Percentiles rank a stretch among this genome's conserved stretches.
Conservation (phyloP, 35 echinoderm and acorn worm genomes). For the Amphiura filiformis region DNA sequence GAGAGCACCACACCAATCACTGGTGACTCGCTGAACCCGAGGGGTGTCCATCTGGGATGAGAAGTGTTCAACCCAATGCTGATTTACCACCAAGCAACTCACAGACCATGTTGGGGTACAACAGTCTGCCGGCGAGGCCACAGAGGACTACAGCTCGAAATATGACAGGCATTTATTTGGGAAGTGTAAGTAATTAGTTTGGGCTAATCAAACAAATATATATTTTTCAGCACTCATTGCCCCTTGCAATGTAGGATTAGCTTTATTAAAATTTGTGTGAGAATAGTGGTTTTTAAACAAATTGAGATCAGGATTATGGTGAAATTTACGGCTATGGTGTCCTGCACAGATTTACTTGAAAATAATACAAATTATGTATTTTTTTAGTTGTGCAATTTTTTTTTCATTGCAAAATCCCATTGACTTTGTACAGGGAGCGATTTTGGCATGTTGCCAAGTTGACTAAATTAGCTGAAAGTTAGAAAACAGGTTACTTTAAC, state of each 20-base stretch:
- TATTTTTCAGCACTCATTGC: too few species aligned
- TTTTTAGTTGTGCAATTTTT: too few species aligned
- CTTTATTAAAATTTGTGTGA: background rate
- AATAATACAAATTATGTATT: too few species aligned
- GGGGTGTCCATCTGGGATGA: conserved; percentile 41
- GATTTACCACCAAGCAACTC: conserved; percentile 52
- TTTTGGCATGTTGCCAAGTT: too few species aligned
- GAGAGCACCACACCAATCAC: too few species aligned
- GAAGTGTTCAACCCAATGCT: conserved; percentile 56
- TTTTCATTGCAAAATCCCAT: too few species aligned
- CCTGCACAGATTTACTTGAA: too few species aligned
- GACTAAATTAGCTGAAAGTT: too few species aligned
- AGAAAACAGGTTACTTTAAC: too few species aligned
- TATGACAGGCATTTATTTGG: conserved; percentile 52
- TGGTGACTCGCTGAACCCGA: too few species aligned
- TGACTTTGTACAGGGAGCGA: too few species aligned
- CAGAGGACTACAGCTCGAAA: conserved; percentile 26
- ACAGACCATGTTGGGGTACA: conserved; percentile 57
- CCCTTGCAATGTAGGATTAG: background rate
- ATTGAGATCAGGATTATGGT: background rate
- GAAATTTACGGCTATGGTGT: too few species aligned
- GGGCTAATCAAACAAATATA: background rate
- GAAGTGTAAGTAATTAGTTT: conserved; percentile 41
- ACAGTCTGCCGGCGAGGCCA: conserved; percentile 37
- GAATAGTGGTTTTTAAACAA: background rate